phyloP scores from a whole-genome alignment of 2,113 vertebrate genomes.

The Archocentrus centrarchus region DNA sequence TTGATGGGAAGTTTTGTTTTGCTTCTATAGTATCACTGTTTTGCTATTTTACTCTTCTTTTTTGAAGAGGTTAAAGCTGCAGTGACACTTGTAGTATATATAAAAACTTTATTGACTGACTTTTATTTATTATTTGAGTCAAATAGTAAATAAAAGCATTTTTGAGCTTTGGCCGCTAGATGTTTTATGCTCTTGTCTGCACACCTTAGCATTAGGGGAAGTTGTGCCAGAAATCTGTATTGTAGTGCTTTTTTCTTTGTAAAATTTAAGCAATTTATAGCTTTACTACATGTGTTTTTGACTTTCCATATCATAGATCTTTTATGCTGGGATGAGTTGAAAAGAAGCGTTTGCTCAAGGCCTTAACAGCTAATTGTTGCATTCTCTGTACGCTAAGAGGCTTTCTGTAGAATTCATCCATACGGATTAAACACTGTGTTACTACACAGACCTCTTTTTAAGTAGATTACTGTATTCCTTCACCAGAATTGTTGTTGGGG shows the following conservation, averaged over 20 bases:
- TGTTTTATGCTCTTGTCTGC: not conserved
- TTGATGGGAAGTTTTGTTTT: not conserved
- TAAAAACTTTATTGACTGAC: not conserved
- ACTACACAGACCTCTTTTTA: conserved; percentile 41
- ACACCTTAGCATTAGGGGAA: not conserved
- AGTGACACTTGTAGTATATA: not conserved
- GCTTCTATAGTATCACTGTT: not conserved
- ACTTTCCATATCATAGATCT: not conserved
- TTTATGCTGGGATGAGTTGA: not conserved
- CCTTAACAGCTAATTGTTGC: conserved; percentile 33
- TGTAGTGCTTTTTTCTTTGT: not conserved
- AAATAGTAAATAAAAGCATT: accelerated
- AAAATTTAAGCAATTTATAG: accelerated
- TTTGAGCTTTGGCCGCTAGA: not conserved
- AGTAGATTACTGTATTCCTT: conserved; percentile 51
- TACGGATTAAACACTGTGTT: conserved; percentile 59
- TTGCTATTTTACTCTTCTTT: not conserved
- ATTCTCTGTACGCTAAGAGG: conserved; percentile 65
- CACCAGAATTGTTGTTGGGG: conserved; percentile 7
- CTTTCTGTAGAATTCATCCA: conserved; percentile 62
- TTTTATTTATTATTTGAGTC: not conserved
- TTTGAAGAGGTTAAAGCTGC: not conserved
- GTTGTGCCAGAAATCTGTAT: too few species aligned
- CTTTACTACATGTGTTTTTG: not conserved
- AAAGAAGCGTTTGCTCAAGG: conserved; percentile 40